Evolutionary conservation across 2,797 vertebrate species (phyloP).

Genomic region (Arrhamphus sclerolepis): DNA sequence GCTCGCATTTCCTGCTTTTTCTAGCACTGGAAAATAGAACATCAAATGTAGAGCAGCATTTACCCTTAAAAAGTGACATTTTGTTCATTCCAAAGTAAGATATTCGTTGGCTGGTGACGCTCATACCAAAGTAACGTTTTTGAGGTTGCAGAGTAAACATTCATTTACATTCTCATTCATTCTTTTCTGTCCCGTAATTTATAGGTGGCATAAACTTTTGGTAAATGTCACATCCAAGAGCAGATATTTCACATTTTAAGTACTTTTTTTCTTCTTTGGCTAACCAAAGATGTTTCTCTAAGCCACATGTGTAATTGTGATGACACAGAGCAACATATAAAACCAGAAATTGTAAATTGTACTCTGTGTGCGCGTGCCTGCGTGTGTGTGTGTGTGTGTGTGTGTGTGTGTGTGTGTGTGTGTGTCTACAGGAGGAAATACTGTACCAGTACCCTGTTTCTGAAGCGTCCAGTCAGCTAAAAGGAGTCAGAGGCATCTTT

Average conservation of each 20-base stretch:
- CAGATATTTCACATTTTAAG: slow-evolving; percentile 33
- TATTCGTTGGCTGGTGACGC: neutral
- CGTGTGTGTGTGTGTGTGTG: too few species aligned
- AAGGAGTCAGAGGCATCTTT: slow-evolving; percentile 93
- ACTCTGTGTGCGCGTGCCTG: neutral
- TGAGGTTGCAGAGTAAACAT: slow-evolving; percentile 21
- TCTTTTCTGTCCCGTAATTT: slow-evolving; percentile 16
- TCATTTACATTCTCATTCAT: slow-evolving; percentile 13
- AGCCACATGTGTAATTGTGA: slow-evolving; percentile 5
- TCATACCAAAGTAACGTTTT: slow-evolving; percentile 20
- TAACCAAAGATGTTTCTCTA: slow-evolving; percentile 24
- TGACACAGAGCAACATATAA: neutral
- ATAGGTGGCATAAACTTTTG: slow-evolving; percentile 10
- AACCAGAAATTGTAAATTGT: neutral
- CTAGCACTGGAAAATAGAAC: neutral
- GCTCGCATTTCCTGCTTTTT: slow-evolving; percentile 11
- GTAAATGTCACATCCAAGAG: slow-evolving; percentile 14
- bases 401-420: too few species aligned
- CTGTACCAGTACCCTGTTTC: slow-evolving; percentile 92
- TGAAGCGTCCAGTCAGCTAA: slow-evolving; percentile 90
- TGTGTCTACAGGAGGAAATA: slow-evolving; percentile 87
- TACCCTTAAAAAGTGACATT: slow-evolving; percentile 11
- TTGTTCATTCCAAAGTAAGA: slow-evolving; percentile 11
- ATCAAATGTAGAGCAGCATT: neutral
- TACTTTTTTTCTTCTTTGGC: slow-evolving; percentile 19